Evolutionary conservation across 2,888 invertebrate species (phyloP), one percentile per base, ranked within the genome.

Genomic region (Nebria brevicollis): DNA sequence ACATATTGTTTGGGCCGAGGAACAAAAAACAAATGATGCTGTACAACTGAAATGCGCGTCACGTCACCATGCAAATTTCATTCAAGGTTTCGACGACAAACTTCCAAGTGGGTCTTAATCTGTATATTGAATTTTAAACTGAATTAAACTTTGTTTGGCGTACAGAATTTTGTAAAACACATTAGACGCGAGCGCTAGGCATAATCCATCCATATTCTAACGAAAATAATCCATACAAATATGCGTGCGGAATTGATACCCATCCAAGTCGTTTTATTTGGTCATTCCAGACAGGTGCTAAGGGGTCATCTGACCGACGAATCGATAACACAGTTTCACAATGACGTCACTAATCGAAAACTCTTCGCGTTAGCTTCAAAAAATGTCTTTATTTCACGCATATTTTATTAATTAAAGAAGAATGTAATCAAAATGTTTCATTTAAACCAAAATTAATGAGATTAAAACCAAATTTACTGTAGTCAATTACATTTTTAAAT

Each of bases 81-180:
- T 54, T 64, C 70, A 80, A 80, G 75, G 72, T 72, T 72, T 43
- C 74, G 66, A 80, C 75, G 73, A 70, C 73, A 34, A 80, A 80
- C 72, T 80, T 80, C 75, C 66, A 70, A 80, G 80, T 80, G 80
- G 66, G 75, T 80, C 80, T 75, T 80, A 80, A 80, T 80, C 80
- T 80, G 70, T 75, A 80, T 80, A 80, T 80, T 80, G 80, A 80
- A 80, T 80, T 80, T 80, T 80, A 80, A 80, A 80, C 80, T 75
- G 75, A 80, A 75, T 80, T 80, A 73, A 80, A 80, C 75, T 80
- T 79, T 70, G 72, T 80, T 64, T 64, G 11, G 80, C 15, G 41
- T 76, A 66, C 75, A 75, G 64, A 75, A 75, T 64, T 75, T 64
- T 43, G 26, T 25, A 25, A 20, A 70, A 70, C 70, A 70, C 34